Base-by-base conservation (phyloP, 1,140 invertebrate species). In the Wiebesia pumilae region DNA sequence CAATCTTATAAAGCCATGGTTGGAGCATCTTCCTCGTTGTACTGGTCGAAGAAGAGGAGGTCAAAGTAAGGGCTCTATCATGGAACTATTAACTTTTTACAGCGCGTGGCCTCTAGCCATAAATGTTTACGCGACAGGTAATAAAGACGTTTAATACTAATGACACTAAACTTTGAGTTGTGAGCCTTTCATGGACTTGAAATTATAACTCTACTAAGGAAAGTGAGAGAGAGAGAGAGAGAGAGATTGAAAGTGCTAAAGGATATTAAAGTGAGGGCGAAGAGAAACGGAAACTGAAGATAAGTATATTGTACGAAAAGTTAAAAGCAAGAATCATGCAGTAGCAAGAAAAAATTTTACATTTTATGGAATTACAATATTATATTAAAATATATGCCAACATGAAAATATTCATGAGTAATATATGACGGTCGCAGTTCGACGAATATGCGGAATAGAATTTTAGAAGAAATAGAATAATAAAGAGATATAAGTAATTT, bases 41-140 rank as follows among this genome's bases (percentile, higher is more conserved):
- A 40, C 24, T 40, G 69, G 69, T 40, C 24, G 12, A 14, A 30
- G 43, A 33, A 54, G 27, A 62, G n/a, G 33, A 69, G 43, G 75
- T n/a, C 30, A 67, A 43, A 47, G 62, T 51, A 65, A 51, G 51
- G 43, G 75, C 75, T 84, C 83, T 47, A 75, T 84, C 83, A 54
- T 62, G 77, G 58, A 77, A 62, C 84, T 78, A 85, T 85, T 85
- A 81, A 62, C 47, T 47, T 86, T 86, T 86, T 75, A 81, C 79
- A 86, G 51, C 67, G 67, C 77, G 30, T 67, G 65, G 35, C 35
- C 30, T 54, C 30, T 3, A 47, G 69, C n/a, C 86, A 89, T 90
- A 91, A 91, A 91, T 91, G 90, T 89, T 89, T 87, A 88, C 54
- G 84, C 86, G 89, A 90, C 88, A 90, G 88, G 88, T 88, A 90